Evolutionary conservation across 64 coral and sea anemone species (phyloP).

Genomic region (Stichodactyla mertensii): DNA sequence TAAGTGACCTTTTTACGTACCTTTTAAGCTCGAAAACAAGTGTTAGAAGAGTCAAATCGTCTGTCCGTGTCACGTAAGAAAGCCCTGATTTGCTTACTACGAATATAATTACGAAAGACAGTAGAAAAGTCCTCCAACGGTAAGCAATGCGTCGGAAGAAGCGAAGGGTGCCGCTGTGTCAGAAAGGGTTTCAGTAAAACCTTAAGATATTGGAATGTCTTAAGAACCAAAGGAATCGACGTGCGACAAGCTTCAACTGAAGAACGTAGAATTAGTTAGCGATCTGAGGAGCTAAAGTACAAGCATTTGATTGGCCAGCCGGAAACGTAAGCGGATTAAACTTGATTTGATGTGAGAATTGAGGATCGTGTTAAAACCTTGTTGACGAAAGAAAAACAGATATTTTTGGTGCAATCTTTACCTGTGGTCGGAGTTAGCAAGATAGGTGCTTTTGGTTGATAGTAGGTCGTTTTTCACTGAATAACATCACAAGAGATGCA

Average conservation of each 20-base stretch:
- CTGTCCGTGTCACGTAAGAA: background rate
- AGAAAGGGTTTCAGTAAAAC: background rate
- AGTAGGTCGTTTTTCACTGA: background rate
- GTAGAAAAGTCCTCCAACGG: background rate
- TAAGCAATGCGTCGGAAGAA: background rate
- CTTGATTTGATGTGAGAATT: background rate
- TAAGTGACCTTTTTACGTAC: background rate
- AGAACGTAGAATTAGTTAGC: background rate
- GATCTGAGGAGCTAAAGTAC: background rate
- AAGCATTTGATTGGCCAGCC: background rate
- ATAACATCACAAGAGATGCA: background rate
- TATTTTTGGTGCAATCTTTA: background rate
- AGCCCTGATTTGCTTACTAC: background rate
- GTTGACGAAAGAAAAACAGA: background rate
- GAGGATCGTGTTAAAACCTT: background rate
- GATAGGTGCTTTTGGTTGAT: background rate
- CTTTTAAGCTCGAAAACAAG: background rate
- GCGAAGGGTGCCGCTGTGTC: background rate
- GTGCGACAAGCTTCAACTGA: background rate
- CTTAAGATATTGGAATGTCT: background rate
- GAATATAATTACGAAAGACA: background rate
- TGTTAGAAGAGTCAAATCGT: background rate
- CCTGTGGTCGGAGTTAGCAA: background rate
- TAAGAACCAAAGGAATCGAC: background rate
- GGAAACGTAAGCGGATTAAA: conserved; percentile 8